Evolutionary conservation across 2,888 invertebrate species (phyloP), one percentile per base, ranked within the genome.

Genomic region (Geotrupes spiniger): DNA sequence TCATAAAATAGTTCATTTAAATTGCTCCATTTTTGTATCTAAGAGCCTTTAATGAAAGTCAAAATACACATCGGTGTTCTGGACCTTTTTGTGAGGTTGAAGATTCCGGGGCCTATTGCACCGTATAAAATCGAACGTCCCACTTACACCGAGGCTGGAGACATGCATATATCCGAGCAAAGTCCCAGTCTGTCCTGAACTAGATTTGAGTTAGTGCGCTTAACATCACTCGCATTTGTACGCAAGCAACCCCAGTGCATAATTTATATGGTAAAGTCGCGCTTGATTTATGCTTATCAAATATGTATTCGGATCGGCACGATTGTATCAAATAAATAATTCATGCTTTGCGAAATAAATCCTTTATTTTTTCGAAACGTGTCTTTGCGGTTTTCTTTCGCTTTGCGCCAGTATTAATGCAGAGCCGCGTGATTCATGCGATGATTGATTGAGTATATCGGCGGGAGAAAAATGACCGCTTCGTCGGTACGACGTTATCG

Each of bases 391-490:
- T 33, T 33, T 33, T 33, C 9, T 21, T 21, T 31, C 31, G 12
- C 15, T 15, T 12, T 15, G 33, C 15, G 33, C 15, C 33, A 12
- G 33, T n/a, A n/a, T 14, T 33, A 33, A 33, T 33, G 33, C 15
- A 14, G 33, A 33, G 14, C 9, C 15, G 12, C 33, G 14, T 33
- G 14, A 33, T 33, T 33, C 33, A 33, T 14, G 9, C 11, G 31
- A 12, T n/a, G 14, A 33, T 33, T 33, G 33, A 33, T 33, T 15
- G 33, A 15, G 10, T 29, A 29, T 29, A 29, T 21, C 6, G 33
- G 15, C 33, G 12, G 33, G 33, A 33, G 33, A 33, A 33, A 33
- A 33, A 33, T 33, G 33, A 33, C 33, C 33, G 11, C n/a, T 33
- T 33, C 12, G n/a, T 15, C 33, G 33, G 33, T 2, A 15, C 33